Conservation (phyloP, 2,113 vertebrate genomes). For the Boulengeromyrus knoepffleri region DNA sequence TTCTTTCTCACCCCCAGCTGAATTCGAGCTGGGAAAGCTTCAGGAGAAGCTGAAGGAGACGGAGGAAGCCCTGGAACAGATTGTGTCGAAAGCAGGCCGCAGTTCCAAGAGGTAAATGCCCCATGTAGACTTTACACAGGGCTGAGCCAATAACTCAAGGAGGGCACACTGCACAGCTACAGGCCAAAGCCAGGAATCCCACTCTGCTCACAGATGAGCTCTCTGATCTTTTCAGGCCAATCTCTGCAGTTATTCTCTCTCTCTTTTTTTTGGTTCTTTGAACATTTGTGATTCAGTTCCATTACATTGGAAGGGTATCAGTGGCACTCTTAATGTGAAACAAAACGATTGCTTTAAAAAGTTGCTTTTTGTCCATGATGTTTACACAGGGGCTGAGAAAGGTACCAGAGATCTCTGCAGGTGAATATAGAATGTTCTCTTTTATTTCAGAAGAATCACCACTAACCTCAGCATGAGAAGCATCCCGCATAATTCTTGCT, state of each 20-base stretch:
- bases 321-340: background rate
- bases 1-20: constrained; percentile 60
- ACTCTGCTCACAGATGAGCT: background rate
- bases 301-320: background rate
- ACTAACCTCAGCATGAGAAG: background rate
- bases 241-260: background rate
- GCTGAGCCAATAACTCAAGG: background rate
- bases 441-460: background rate
- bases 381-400: constrained; percentile 8
- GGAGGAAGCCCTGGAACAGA: constrained; percentile 87
- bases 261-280: background rate
- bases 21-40: constrained; percentile 83
- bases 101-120: constrained; percentile 67
- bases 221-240: background rate
- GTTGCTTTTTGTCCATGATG: constrained; percentile 19
- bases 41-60: constrained; percentile 89
- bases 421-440: background rate
- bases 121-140: background rate
- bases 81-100: constrained; percentile 74
- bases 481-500: background rate
- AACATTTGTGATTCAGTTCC: background rate
- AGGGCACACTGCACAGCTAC: background rate
- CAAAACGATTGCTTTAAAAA: background rate
- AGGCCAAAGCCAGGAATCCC: background rate
- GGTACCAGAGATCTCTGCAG: background rate